These are phyloP conservation scores for Salticus scenicus DNA, from an alignment of 2,888 invertebrate genomes.

Conservation along the genomic window DNA sequence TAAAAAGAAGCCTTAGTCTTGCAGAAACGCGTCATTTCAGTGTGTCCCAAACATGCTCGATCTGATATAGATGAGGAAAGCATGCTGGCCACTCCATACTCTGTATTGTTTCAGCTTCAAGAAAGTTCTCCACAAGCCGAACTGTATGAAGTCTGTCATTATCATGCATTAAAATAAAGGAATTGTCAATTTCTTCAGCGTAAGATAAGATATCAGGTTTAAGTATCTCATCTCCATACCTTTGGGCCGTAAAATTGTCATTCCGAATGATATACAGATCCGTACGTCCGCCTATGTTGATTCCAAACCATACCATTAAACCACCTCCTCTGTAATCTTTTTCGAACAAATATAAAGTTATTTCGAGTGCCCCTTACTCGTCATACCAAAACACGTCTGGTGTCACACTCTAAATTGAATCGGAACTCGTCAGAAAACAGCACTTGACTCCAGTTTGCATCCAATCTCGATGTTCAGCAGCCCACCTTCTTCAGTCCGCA, in stretches of 20 bases:
- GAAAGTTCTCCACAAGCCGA: slow-evolving; percentile 14
- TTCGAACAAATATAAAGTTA: not conserved
- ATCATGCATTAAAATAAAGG: not conserved
- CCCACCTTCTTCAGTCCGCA: not conserved
- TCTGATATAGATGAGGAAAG: slow-evolving; percentile 1
- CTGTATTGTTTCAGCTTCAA: slow-evolving; percentile 14
- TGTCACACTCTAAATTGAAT: slow-evolving; percentile 5
- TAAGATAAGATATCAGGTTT: not conserved
- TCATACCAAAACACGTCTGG: not conserved
- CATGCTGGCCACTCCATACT: slow-evolving; percentile 18
- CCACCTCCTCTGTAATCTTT: not conserved
- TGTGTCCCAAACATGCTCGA: slow-evolving; percentile 1
- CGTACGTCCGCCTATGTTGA: slow-evolving; percentile 16
- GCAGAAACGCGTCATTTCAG: not conserved
- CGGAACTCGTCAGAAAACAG: not conserved
- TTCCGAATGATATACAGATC: not conserved
- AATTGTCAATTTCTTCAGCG: not conserved
- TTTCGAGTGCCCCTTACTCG: not conserved
- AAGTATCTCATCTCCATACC: slow-evolving; percentile 17
- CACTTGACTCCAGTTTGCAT: not conserved
- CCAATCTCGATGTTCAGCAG: not conserved
- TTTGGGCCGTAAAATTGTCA: not conserved
- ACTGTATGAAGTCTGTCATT: slow-evolving; percentile 6
- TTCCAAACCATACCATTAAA: slow-evolving; percentile 12
- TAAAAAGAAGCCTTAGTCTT: slow-evolving; percentile 1